These are phyloP conservation scores for Pelvicachromis taeniatus DNA, from an alignment of 2,113 vertebrate species.

Conservation along the genomic window DNA sequence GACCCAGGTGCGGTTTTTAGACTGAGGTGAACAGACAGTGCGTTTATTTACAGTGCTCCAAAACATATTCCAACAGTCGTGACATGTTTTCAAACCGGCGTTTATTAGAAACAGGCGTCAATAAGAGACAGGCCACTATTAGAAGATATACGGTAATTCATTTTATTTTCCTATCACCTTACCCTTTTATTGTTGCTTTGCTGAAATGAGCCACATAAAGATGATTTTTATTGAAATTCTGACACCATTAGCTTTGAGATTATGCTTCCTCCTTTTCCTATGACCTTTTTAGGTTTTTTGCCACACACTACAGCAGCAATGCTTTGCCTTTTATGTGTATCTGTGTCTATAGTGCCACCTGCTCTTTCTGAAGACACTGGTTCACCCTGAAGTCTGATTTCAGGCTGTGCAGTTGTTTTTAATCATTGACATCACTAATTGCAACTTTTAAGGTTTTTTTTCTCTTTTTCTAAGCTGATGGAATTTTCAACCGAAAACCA, in stretches of 20 bases:
- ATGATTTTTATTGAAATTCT: background rate
- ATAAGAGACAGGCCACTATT: no score
- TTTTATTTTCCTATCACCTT: background rate
- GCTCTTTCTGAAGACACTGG: background rate
- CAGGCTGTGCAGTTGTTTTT: background rate
- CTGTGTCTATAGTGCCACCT: background rate
- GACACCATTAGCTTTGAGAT: background rate
- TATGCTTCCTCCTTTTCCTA: background rate
- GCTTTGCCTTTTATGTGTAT: background rate
- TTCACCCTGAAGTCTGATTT: background rate
- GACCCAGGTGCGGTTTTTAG: no score
- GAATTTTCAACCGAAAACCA: background rate
- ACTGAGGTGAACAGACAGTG: no score
- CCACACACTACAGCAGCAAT: background rate
- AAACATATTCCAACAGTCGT: no score
- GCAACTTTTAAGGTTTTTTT: no score
- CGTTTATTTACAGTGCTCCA: no score
- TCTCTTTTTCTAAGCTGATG: background rate
- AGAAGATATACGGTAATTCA: no score
- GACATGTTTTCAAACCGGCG: no score
- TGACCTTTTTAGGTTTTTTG: background rate
- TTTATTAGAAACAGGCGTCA: no score
- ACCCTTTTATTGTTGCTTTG: background rate
- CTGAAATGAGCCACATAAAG: background rate
- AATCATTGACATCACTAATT: background rate